Evolutionary conservation across 2,888 invertebrate species (phyloP).

Genomic region (Diarsia dahlii): DNA sequence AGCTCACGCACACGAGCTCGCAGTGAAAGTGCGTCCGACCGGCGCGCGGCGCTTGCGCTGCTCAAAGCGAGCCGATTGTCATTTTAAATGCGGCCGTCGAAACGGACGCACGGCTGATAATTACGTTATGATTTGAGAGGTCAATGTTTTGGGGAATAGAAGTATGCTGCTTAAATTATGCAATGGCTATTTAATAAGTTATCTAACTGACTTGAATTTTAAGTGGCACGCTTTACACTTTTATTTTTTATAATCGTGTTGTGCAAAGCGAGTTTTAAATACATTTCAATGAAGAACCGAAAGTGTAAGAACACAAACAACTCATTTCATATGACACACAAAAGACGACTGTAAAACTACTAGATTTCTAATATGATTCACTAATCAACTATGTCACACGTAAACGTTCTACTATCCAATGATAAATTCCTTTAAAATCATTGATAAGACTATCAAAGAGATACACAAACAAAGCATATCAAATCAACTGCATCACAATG

Average conservation of each 20-base stretch:
- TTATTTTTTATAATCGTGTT: conserved; percentile 25
- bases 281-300: not conserved
- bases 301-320: not conserved
- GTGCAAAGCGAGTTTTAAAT: not conserved
- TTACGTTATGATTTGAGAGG: conserved; percentile 63
- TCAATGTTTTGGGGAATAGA: conserved; percentile 65
- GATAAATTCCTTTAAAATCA: conserved; percentile 44
- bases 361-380: conserved; percentile 33
- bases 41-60: conserved; percentile 65
- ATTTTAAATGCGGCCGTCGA: conserved; percentile 73
- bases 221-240: not conserved
- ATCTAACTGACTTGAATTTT: conserved; percentile 37
- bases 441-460: conserved; percentile 46
- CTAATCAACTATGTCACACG: conserved; percentile 17
- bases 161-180: conserved; percentile 56
- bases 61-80: conserved; percentile 66
- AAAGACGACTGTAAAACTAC: conserved; percentile 4
- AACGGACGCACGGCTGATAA: conserved; percentile 66
- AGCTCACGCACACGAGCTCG: conserved; percentile 70
- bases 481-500: conserved; percentile 27
- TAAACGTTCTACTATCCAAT: conserved; percentile 38
- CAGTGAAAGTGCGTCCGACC: conserved; percentile 84
- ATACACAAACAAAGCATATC: conserved; percentile 32
- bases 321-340: conserved; percentile 13
- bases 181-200: conserved; percentile 44